Conservation (phyloP, 1,140 invertebrate genomes). For the Vanessa atalanta region DNA sequence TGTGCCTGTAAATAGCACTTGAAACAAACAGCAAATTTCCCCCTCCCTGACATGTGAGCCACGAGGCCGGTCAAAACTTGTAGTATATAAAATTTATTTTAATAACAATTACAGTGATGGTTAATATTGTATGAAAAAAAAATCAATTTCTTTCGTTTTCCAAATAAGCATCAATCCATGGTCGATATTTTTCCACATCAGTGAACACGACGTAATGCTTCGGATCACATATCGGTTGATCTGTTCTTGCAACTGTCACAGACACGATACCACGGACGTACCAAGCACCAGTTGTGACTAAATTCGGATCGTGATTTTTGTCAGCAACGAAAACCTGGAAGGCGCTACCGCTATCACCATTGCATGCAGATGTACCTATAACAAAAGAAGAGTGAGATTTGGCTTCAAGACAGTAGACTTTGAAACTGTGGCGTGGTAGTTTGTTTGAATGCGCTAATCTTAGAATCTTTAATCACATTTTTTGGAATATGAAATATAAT, state of each 20-base stretch:
- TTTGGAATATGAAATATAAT: no score
- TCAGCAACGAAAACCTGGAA: constrained; percentile 50
- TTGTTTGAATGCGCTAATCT: no score
- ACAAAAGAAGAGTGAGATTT: background rate
- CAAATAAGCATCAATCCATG: constrained; percentile 48
- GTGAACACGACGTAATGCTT: constrained; percentile 58
- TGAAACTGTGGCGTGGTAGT: no score
- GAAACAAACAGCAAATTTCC: no score
- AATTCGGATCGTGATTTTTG: constrained; percentile 12
- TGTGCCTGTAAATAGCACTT: no score
- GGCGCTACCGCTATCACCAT: constrained; percentile 65
- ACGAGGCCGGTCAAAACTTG: no score
- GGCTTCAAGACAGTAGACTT: no score
- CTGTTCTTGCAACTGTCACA: constrained; percentile 41
- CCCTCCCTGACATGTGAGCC: no score
- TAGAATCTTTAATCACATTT: no score
- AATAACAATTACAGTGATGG: no score
- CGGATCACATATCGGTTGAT: constrained; percentile 52
- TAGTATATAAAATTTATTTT: no score
- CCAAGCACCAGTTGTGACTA: constrained; percentile 45
- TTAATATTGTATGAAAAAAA: background rate
- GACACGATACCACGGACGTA: constrained; percentile 60
- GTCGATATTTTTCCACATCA: constrained; percentile 50
- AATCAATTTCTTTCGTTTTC: background rate
- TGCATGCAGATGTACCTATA: constrained; percentile 59